A percentile compares a stretch with the other conserved stretches of the same genome.
Conservation (phyloP, 2,888 invertebrate genomes). For the Glaucopsyche alexis region DNA sequence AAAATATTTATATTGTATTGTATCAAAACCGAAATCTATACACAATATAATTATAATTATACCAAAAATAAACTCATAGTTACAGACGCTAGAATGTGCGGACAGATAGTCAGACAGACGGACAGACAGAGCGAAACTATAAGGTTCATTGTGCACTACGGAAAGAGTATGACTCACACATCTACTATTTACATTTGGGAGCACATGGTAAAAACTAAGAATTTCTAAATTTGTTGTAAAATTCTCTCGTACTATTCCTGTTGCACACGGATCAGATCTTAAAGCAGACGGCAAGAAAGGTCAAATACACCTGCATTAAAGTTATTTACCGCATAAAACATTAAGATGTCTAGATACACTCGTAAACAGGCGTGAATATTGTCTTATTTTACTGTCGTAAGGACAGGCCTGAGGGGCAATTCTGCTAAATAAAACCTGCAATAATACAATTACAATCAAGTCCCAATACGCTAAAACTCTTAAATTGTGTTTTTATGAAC, state of each 20-base stretch:
- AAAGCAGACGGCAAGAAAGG: background rate
- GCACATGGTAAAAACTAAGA: background rate
- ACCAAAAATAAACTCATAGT: too few species aligned
- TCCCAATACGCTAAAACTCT: too few species aligned
- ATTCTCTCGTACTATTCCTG: background rate
- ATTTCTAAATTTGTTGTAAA: background rate
- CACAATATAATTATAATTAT: too few species aligned
- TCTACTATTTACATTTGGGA: background rate
- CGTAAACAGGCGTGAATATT: conserved; percentile 14
- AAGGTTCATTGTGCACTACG: too few species aligned
- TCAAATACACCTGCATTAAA: conserved; percentile 19
- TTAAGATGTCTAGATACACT: conserved; percentile 34
- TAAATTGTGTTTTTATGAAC: too few species aligned
- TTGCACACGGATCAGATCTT: conserved; percentile 7
- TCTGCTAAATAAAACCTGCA: too few species aligned
- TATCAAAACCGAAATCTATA: too few species aligned
- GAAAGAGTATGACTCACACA: background rate
- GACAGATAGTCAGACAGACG: too few species aligned
- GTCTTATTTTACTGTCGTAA: background rate
- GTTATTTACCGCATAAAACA: conserved; percentile 33
- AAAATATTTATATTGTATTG: too few species aligned
- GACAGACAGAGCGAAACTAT: too few species aligned
- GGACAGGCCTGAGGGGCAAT: background rate
- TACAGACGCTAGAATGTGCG: too few species aligned
- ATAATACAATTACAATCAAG: too few species aligned